phyloP scores from a whole-genome alignment of 2,797 vertebrate species.

The Spinibarbus caldwelli region DNA sequence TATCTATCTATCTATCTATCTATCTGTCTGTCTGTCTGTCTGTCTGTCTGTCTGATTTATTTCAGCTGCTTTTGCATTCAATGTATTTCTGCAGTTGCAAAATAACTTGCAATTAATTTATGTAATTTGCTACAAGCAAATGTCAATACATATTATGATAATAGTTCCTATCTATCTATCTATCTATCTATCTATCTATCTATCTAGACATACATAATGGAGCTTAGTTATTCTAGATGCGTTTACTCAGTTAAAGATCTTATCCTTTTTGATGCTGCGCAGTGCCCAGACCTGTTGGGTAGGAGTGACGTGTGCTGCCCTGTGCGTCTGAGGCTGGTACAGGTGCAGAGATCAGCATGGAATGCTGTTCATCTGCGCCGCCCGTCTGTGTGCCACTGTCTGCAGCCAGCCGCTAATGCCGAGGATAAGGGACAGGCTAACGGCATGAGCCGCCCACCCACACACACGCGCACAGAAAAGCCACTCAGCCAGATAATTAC shows the following conservation, averaged over 20 bases:
- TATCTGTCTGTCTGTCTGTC: background rate
- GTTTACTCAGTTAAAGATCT: constrained; percentile 17
- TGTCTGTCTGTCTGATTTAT: background rate
- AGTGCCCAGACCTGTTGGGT: background rate
- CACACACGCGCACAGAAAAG: constrained; percentile 42
- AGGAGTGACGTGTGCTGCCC: background rate
- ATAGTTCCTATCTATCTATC: background rate
- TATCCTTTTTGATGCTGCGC: background rate
- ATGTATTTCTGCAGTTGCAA: too few relatives aligned
- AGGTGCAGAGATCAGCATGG: constrained; percentile 47
- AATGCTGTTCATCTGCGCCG: constrained; percentile 35
- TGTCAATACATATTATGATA: too few relatives aligned
- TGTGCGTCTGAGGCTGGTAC: constrained; percentile 17
- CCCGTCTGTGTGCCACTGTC: constrained; percentile 35
- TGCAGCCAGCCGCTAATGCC: constrained; percentile 52
- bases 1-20: fast-evolving
- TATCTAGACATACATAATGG: background rate
- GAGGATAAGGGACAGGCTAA: constrained; percentile 50
- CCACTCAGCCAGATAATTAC: constrained; percentile 62
- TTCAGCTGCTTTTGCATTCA: too few relatives aligned
- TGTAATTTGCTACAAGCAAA: too few relatives aligned
- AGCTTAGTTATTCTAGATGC: background rate
- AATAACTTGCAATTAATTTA: too few relatives aligned
- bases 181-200: background rate
- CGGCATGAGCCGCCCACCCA: constrained; percentile 40